Percentiles rank a stretch among this genome's conserved stretches.
Conservation (phyloP, 2,113 vertebrate genomes). For the Panthera tigris region DNA sequence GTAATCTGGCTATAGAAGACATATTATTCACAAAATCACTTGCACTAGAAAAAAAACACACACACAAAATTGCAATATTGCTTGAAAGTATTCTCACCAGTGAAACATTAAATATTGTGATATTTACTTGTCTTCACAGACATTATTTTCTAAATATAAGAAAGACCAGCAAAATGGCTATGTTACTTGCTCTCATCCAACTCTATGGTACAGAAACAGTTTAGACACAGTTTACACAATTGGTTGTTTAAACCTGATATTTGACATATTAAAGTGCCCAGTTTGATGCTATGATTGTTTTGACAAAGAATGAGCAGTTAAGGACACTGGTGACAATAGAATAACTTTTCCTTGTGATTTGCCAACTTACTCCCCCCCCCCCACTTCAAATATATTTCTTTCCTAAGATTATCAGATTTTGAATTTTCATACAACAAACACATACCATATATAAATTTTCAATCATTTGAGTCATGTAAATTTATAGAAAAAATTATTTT, state of each 20-base stretch:
- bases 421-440: background rate
- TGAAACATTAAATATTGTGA: constrained; percentile 5
- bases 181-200: background rate
- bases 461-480: background rate
- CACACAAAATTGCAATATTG: background rate
- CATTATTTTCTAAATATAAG: background rate
- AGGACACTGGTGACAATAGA: background rate
- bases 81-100: background rate
- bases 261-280: background rate
- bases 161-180: background rate
- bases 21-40: background rate
- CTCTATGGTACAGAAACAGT: background rate
- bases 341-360: background rate
- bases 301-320: background rate
- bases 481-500: background rate
- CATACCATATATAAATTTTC: background rate
- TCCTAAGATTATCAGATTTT: background rate
- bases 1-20: background rate
- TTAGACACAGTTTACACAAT: background rate
- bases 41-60: background rate
- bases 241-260: background rate
- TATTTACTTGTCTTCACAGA: background rate
- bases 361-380: background rate
- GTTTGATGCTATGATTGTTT: background rate
- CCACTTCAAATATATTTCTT: background rate